Conservation (phyloP, 92 coral and sea anemone genomes). For the Paragorgia papillata region DNA sequence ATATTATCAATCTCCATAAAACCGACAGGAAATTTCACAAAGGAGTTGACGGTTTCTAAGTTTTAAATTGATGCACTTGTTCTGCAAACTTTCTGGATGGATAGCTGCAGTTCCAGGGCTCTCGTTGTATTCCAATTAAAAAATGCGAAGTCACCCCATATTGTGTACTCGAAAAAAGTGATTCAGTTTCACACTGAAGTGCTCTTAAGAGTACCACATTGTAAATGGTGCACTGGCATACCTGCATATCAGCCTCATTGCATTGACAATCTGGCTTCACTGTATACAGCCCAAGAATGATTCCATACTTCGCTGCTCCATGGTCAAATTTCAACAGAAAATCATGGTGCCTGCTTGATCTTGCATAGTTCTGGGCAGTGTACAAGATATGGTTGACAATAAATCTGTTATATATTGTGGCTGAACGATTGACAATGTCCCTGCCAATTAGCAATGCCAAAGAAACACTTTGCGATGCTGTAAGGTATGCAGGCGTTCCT, state of each 20-base stretch:
- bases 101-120: slow-evolving; percentile 4
- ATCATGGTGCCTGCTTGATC: slow-evolving; percentile 24
- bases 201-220: neutral
- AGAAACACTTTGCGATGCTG: slow-evolving; percentile 24
- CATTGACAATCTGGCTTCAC: slow-evolving; percentile 30
- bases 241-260: slow-evolving; percentile 19
- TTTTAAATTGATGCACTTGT: slow-evolving; percentile 11
- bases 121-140: neutral
- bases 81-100: slow-evolving; percentile 1
- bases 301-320: slow-evolving; percentile 1
- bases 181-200: neutral
- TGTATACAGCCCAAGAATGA: slow-evolving; percentile 17
- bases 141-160: slow-evolving; percentile 31
- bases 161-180: slow-evolving; percentile 6
- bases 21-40: slow-evolving; percentile 19
- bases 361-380: slow-evolving; percentile 19
- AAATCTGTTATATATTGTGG: slow-evolving; percentile 13
- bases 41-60: slow-evolving; percentile 5
- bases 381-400: slow-evolving; percentile 28
- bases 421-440: slow-evolving; percentile 19
- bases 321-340: neutral
- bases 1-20: slow-evolving; percentile 15
- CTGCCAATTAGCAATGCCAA: slow-evolving; percentile 10
- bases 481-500: slow-evolving; percentile 8
- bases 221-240: slow-evolving; percentile 2